These are phyloP conservation scores for Plagodis dolabraria DNA, from an alignment of 2,888 invertebrate species.

Conservation along the genomic window DNA sequence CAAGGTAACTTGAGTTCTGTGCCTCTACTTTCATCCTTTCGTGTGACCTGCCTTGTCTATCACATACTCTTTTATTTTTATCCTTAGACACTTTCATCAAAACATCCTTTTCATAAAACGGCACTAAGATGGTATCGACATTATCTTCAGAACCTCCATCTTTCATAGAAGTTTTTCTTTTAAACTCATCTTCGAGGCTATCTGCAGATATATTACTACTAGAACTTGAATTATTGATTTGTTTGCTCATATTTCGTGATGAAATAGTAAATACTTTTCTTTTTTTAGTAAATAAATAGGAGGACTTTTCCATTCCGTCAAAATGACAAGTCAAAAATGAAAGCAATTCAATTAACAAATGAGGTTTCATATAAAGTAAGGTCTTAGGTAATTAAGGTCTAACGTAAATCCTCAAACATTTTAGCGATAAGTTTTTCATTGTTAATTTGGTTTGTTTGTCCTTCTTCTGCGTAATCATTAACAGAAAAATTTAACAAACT, in stretches of 20 bases:
- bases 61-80: slow-evolving; percentile 47
- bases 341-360: too few species aligned
- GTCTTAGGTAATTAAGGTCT: not conserved
- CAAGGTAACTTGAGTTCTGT: slow-evolving; percentile 55
- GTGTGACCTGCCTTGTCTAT: slow-evolving; percentile 40
- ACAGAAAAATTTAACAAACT: too few species aligned
- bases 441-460: too few species aligned
- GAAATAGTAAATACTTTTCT: slow-evolving; percentile 51
- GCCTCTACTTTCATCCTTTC: slow-evolving; percentile 49
- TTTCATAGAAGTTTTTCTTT: slow-evolving; percentile 47
- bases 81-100: slow-evolving; percentile 71
- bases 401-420: too few species aligned
- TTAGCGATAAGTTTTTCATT: too few species aligned
- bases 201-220: slow-evolving; percentile 69
- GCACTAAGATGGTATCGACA: slow-evolving; percentile 75
- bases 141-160: slow-evolving; percentile 51
- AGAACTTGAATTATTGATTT: slow-evolving; percentile 45
- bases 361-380: not conserved
- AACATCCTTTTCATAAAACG: slow-evolving; percentile 79
- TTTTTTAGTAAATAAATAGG: slow-evolving; percentile 64
- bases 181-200: slow-evolving; percentile 65
- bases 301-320: slow-evolving; percentile 56
- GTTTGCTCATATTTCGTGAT: slow-evolving; percentile 60
- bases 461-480: too few species aligned
- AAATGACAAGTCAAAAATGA: slow-evolving; percentile 33